Percentiles rank a stretch among this genome's conserved stretches.
Conservation (phyloP, 1,140 invertebrate genomes). For the Bombus affinis region DNA sequence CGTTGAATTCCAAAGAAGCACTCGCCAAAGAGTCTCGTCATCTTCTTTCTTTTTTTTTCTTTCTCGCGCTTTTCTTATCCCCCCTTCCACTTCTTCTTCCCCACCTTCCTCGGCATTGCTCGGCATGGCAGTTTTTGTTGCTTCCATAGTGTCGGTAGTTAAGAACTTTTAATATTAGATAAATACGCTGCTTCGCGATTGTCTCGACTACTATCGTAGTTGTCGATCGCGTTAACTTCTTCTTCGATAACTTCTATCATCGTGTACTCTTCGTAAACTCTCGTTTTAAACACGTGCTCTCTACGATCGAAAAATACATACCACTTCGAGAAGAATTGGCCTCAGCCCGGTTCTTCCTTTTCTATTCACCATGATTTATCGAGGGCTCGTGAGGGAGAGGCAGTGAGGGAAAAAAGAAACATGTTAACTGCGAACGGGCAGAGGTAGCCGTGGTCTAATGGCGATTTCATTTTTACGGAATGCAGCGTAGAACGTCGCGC, state of each 20-base stretch:
- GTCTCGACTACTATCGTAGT: slow-evolving; percentile 40
- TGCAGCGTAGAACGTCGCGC: background rate
- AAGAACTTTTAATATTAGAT: slow-evolving; percentile 72
- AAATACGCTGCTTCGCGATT: slow-evolving; percentile 62
- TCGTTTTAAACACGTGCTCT: background rate
- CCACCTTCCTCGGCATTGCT: slow-evolving; percentile 28
- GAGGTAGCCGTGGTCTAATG: background rate
- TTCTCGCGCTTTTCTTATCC: slow-evolving; percentile 8
- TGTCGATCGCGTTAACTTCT: background rate
- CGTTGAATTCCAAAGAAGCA: slow-evolving; percentile 64
- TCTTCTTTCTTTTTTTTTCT: background rate
- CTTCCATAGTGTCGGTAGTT: slow-evolving; percentile 56
- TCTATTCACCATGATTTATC: background rate
- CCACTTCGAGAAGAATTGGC: background rate
- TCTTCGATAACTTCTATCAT: background rate
- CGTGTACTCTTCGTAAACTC: background rate
- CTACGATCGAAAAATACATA: background rate
- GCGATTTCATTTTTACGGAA: slow-evolving; percentile 20
- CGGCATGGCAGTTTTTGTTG: slow-evolving; percentile 20
- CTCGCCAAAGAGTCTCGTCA: slow-evolving; percentile 56
- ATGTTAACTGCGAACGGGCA: background rate
- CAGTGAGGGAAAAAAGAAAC: background rate
- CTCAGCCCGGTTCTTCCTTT: background rate
- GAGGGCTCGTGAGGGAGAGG: background rate
- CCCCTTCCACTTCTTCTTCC: slow-evolving; percentile 7